These are phyloP conservation scores for Fistularia commersonii DNA, from an alignment of 2,797 vertebrate genomes.

Conservation along the genomic window DNA sequence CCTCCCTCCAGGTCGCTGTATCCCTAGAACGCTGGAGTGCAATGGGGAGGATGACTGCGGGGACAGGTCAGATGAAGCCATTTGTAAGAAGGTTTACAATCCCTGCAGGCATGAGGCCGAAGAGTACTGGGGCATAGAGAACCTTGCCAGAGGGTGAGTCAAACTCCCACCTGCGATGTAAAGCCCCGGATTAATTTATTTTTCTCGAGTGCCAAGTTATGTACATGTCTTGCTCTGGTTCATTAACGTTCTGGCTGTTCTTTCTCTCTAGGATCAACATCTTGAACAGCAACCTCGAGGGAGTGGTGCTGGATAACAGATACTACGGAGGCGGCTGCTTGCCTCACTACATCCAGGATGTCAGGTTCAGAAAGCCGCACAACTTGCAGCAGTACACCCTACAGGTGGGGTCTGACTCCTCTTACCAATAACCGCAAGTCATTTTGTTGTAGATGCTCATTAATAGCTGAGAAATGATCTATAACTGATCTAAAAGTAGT, in stretches of 20 bases:
- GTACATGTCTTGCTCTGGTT: conserved; percentile 2
- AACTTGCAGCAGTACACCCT: conserved; percentile 69
- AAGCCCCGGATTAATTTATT: neutral
- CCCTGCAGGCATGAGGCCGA: conserved; percentile 79
- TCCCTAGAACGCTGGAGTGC: conserved; percentile 82
- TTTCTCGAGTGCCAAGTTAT: neutral
- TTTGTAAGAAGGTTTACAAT: conserved; percentile 73
- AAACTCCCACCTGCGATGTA: neutral
- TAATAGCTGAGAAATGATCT: no score
- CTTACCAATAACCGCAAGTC: neutral
- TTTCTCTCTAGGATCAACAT: conserved; percentile 80
- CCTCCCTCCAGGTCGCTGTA: conserved; percentile 80
- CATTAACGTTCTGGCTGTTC: neutral
- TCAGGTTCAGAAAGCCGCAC: conserved; percentile 87
- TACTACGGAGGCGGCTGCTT: conserved; percentile 88
- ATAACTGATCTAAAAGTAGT: no score
- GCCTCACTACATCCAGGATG: conserved; percentile 82
- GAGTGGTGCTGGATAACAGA: conserved; percentile 86
- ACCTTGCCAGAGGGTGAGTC: conserved; percentile 87
- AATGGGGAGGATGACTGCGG: conserved; percentile 94
- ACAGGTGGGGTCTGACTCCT: conserved; percentile 38
- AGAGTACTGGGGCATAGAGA: conserved; percentile 88
- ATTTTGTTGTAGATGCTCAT: neutral
- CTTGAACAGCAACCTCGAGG: conserved; percentile 83
- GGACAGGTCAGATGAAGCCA: conserved; percentile 86